A percentile compares a stretch with the other conserved stretches of the same genome.
Evolutionary conservation across 2,888 invertebrate species (phyloP).

Genomic region (Lucinisca nassula): DNA sequence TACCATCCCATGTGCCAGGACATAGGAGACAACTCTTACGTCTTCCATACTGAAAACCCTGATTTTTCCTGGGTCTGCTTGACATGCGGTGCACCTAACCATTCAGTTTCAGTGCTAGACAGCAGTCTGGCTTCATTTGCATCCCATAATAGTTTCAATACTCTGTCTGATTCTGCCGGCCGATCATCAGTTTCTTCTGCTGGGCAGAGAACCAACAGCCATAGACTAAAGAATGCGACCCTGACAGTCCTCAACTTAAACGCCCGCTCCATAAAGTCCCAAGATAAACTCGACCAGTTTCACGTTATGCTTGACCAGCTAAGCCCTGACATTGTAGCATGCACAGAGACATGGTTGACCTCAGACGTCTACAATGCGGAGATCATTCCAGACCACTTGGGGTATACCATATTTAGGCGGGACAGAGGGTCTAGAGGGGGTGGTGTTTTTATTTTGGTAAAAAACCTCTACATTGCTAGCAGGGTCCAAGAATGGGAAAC

Average conservation of each 20-base stretch:
- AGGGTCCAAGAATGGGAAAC: conserved; percentile 2
- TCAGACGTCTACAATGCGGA: neutral
- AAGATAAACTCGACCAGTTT: neutral
- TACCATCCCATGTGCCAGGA: too few relatives aligned
- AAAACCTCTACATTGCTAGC: conserved; percentile 6
- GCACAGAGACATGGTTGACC: neutral
- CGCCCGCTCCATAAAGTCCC: neutral
- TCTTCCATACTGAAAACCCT: too few relatives aligned
- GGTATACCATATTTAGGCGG: neutral
- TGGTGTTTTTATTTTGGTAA: neutral
- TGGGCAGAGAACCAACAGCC: conserved; percentile 6
- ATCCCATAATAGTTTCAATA: neutral
- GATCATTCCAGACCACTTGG: neutral
- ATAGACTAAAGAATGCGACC: neutral
- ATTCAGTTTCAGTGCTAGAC: too few relatives aligned
- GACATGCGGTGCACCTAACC: too few relatives aligned
- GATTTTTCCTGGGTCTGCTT: too few relatives aligned
- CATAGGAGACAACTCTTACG: too few relatives aligned
- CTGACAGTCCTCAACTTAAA: neutral
- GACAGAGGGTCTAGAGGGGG: neutral
- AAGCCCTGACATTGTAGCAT: neutral
- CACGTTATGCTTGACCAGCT: neutral
- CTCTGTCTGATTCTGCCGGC: neutral
- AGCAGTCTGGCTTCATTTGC: neutral
- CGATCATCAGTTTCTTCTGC: conserved; percentile 1